A percentile compares a stretch with the other conserved stretches of the same genome.
Evolutionary conservation across 2,113 vertebrate genomes (phyloP).

Genomic region (Cololabis saira): DNA sequence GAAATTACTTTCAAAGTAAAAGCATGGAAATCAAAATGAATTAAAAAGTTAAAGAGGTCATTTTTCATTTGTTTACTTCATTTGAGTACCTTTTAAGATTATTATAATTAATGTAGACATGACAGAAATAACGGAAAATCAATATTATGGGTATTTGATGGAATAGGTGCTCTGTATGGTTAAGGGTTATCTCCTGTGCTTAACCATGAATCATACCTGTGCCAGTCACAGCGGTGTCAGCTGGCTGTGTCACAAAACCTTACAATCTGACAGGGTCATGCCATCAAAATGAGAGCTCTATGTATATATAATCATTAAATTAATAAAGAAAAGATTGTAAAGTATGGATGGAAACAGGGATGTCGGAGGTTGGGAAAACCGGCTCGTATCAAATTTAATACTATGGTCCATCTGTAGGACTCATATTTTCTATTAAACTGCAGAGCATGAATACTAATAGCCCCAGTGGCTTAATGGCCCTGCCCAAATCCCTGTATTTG

Average conservation of each 20-base stretch:
- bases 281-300: slow-evolving; percentile 54
- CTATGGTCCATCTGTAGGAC: slow-evolving; percentile 66
- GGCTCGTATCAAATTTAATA: slow-evolving; percentile 80
- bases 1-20: too few relatives aligned
- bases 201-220: slow-evolving; percentile 64
- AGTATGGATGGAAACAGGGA: slow-evolving; percentile 67
- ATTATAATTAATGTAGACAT: too few relatives aligned
- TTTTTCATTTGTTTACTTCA: too few relatives aligned
- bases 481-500: slow-evolving; percentile 80
- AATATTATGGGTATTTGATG: too few relatives aligned
- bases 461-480: slow-evolving; percentile 75
- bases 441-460: slow-evolving; percentile 83
- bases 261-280: slow-evolving; percentile 55
- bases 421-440: slow-evolving; percentile 81
- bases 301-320: slow-evolving; percentile 71
- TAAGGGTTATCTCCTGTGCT: slow-evolving; percentile 27
- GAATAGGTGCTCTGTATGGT: slow-evolving; percentile 24
- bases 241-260: slow-evolving; percentile 48
- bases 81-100: too few relatives aligned
- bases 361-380: slow-evolving; percentile 75
- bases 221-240: too few relatives aligned
- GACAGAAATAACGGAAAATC: too few relatives aligned
- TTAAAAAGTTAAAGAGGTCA: too few relatives aligned
- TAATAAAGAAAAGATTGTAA: slow-evolving; percentile 60
- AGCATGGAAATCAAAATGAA: too few relatives aligned